Evolutionary conservation across 2,797 vertebrate species (phyloP), one percentile per base, ranked within the genome.

Genomic region (Alfaro cultratus): DNA sequence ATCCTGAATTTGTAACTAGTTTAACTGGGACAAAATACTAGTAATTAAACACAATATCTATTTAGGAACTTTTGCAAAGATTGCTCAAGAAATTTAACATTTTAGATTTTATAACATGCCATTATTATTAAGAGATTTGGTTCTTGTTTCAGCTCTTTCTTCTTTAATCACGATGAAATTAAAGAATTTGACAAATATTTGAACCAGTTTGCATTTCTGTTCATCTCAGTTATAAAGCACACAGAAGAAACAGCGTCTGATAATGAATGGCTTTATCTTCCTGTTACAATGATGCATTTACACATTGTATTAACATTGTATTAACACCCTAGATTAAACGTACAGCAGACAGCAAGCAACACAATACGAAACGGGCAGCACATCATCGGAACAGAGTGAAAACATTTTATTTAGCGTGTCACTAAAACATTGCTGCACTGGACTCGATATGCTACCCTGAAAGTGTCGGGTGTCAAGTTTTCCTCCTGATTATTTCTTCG

Each of bases 251-350:
- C 73, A 68, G 79, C 47, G 83, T 92, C 73, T 86, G 80, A 79
- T 87, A 86, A 95, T 95, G 93, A 87, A 95, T 95, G 93, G 93
- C 94, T 95, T 95, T 93, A 92, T 94, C 92, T 94, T 94, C 93
- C 94, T 57, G 49, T 89, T 81, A 86, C 86, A 89, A n/a, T 85
- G 73, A 86, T 83, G 60, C 68, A 82, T 85, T 76, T 79, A 86
- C 77, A 92, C 75, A 80, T 67, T 75, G 74, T 68, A 23, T 71
- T 46, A 75, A 92, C 75, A 80, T 67, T 75, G 74, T 71, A 23
- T 71, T 46, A 75, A 2, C 10, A 64, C 72, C 76, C 70, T 39
- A 78, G 57, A 88, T 87, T 57, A 72, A 76, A 77, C 68, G 81
- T 45, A 85, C 60, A 77, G 34, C 67, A 80, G 64, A 86, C 75